A percentile compares a stretch with the other conserved stretches of the same genome.
Conservation (phyloP, 1,140 invertebrate genomes). For the Whitmania pigra region DNA sequence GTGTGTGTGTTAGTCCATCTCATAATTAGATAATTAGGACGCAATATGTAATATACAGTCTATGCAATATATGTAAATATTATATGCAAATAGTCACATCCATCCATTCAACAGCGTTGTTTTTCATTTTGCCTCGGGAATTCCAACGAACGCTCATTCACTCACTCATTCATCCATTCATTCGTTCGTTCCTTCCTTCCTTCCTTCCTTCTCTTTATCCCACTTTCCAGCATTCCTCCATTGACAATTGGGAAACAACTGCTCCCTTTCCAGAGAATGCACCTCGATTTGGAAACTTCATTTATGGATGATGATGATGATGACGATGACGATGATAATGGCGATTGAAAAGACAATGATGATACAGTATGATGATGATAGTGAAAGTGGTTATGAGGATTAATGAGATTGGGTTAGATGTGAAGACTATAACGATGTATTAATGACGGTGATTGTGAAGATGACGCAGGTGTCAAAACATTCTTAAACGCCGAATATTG, state of each 20-base stretch:
- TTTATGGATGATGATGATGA: conserved; percentile 5
- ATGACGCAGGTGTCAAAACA: too few relatives aligned
- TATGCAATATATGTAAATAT: neutral
- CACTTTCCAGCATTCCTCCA: conserved; percentile 1
- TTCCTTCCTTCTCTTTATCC: conserved; percentile 1
- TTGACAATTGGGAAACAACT: conserved; percentile 5
- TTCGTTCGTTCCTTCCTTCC: neutral
- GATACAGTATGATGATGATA: neutral
- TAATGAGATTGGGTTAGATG: neutral
- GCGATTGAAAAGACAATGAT: neutral
- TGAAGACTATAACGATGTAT: too few relatives aligned
- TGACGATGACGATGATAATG: neutral
- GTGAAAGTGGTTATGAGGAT: neutral
- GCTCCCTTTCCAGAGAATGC: neutral
- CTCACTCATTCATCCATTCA: conserved; percentile 6
- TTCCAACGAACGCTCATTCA: neutral
- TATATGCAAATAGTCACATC: neutral
- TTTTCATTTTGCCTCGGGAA: neutral
- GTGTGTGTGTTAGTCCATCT: too few relatives aligned
- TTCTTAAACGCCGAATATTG: too few relatives aligned
- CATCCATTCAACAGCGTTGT: neutral
- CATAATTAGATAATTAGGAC: too few relatives aligned
- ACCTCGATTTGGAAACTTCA: neutral
- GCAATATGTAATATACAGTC: neutral
- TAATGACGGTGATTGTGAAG: too few relatives aligned